These are phyloP conservation scores for Poeciliopsis infans DNA, from an alignment of 2,797 vertebrate genomes.

Conservation along the genomic window DNA sequence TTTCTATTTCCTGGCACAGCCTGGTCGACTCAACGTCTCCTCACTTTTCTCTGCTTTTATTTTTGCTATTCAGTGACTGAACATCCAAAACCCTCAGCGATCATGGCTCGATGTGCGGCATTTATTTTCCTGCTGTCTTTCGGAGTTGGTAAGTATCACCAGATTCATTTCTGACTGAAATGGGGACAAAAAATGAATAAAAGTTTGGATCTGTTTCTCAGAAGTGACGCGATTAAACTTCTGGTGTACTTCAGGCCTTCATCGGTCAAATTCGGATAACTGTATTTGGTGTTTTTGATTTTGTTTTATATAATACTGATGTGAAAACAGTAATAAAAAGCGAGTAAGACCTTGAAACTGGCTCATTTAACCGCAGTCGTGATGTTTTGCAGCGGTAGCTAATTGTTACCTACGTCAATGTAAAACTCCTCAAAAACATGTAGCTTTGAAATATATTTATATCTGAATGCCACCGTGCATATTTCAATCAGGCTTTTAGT, in stretches of 20 bases:
- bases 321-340: not conserved
- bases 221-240: constrained; percentile 62
- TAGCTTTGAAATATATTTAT: not conserved
- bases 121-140: constrained; percentile 53
- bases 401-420: constrained; percentile 73
- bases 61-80: constrained; percentile 15
- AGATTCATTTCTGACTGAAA: not conserved
- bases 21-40: constrained; percentile 19
- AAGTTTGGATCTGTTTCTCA: not conserved
- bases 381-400: constrained; percentile 55
- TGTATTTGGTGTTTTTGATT: accelerated
- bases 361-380: not conserved
- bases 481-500: accelerated
- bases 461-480: accelerated
- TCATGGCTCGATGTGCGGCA: constrained; percentile 66
- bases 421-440: not conserved
- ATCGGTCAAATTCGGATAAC: not conserved
- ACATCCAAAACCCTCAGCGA: constrained; percentile 16
- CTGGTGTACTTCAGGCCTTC: constrained; percentile 39
- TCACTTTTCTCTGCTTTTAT: constrained; percentile 5
- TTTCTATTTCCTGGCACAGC: constrained; percentile 70
- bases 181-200: not conserved
- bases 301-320: accelerated
- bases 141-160: constrained; percentile 70
- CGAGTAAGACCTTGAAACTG: not conserved